Conservation (phyloP, 2,888 invertebrate genomes). For the Leucophenga montana region DNA sequence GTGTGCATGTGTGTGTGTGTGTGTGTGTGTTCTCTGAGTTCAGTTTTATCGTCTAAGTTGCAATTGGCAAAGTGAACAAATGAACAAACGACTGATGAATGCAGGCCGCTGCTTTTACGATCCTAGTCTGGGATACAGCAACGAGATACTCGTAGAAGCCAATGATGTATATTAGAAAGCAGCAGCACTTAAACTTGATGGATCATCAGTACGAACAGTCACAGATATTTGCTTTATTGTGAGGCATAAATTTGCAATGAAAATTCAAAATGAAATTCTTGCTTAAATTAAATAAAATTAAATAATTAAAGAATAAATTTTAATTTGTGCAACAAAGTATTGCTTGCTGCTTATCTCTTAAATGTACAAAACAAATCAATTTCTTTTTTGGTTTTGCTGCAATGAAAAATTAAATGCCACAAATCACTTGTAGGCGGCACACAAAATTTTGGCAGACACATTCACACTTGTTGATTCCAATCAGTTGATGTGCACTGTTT, state of each 20-base stretch:
- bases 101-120: not conserved
- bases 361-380: not conserved
- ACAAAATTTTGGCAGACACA: not conserved
- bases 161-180: too few relatives aligned
- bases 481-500: slow-evolving; percentile 61
- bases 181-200: slow-evolving; percentile 4
- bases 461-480: slow-evolving; percentile 55
- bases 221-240: not conserved
- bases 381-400: too few relatives aligned
- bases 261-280: slow-evolving; percentile 8
- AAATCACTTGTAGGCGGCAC: slow-evolving; percentile 1
- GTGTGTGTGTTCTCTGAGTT: slow-evolving; percentile 36
- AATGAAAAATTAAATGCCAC: not conserved
- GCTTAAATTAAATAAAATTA: not conserved
- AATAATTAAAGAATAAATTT: not conserved
- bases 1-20: too few relatives aligned
- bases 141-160: too few relatives aligned
- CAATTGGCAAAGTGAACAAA: not conserved
- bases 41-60: not conserved
- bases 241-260: not conserved
- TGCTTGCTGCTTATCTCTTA: not conserved
- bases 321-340: not conserved
- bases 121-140: not conserved
- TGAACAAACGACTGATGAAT: not conserved
- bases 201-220: not conserved